These are phyloP conservation scores for Charaxes varanes DNA, from an alignment of 1,140 invertebrate genomes.

Conservation along the genomic window DNA sequence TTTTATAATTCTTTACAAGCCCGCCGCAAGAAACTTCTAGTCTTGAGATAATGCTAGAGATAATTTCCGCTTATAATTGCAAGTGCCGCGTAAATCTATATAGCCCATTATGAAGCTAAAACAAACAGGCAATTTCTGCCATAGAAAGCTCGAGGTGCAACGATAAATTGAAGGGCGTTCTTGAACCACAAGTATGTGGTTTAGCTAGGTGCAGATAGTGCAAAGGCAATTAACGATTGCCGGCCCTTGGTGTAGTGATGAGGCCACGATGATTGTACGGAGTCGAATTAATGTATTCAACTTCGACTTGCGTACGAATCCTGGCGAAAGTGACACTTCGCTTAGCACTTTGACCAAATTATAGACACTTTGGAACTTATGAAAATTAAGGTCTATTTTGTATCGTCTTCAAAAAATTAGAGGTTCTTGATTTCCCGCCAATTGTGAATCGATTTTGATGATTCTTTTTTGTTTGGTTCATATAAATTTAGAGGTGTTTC, in stretches of 20 bases:
- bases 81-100: background rate
- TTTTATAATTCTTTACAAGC: no score
- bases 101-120: conserved; percentile 20
- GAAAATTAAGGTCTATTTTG: no score
- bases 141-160: conserved; percentile 38
- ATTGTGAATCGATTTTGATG: no score
- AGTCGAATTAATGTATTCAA: background rate
- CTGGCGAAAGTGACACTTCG: no score
- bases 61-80: background rate
- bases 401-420: no score
- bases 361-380: no score
- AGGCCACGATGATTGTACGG: background rate
- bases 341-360: no score
- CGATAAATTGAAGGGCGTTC: conserved; percentile 31
- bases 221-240: conserved; percentile 49
- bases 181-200: conserved; percentile 30
- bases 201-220: conserved; percentile 43
- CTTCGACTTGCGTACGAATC: no score
- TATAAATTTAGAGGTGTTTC: no score
- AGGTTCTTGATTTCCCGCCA: no score
- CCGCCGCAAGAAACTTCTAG: no score
- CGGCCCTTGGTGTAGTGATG: conserved; percentile 17
- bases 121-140: conserved; percentile 24
- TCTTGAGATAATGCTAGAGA: conserved; percentile 5
- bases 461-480: no score